Base-by-base conservation (phyloP, 1,140 invertebrate species). In the Varroa destructor region DNA sequence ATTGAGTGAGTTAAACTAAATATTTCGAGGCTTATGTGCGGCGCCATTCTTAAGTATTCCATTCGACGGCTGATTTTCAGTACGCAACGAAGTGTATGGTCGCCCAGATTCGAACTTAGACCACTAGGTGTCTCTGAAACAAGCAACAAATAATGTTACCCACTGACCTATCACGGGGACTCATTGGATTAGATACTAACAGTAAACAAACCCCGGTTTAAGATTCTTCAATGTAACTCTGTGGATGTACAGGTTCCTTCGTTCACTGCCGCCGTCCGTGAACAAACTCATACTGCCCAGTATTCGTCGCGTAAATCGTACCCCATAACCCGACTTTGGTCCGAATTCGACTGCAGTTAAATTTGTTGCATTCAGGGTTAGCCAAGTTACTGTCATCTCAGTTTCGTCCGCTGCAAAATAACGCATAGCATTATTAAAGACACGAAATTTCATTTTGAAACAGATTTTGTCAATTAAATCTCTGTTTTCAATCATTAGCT, bases 381-480 rank as follows among this genome's bases (percentile, higher is more conserved):
- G 87, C 93, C 93, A 97, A 71, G 91, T 95, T 25, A 95, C 87
- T 55, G 90, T 83, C 79, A 92, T 88, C 75, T 90, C 83, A 74
- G 81, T 83, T 37, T 85, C 81, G 74, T 81, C 81, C 73, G 85
- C 87, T 87, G 72, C 58, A 81, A 81, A 77, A 79, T 6, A 77
- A 74, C 73, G 75, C 74, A 56, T 12, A 14, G 55, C 12, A 71
- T 55, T 14, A 46, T 3, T 12, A 40, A 58, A 40, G 14, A 40
- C 3, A 37, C 12, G 25, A 58, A 6, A 12, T 6, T 3, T 25
- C 5, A 6, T 3, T 6, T 58, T 14, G 57, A 72, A 55, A 51
- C 74, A 75, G 36, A 72, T 74, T 43, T 70, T 72, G 67, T 72
- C 64, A 51, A 55, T 58, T 56, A 70, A 12, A n/a, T 56, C 55